Percentiles rank a stretch among this genome's conserved stretches.
Conservation (phyloP, 2,888 invertebrate species). For the Rugalucina vietnamica region DNA sequence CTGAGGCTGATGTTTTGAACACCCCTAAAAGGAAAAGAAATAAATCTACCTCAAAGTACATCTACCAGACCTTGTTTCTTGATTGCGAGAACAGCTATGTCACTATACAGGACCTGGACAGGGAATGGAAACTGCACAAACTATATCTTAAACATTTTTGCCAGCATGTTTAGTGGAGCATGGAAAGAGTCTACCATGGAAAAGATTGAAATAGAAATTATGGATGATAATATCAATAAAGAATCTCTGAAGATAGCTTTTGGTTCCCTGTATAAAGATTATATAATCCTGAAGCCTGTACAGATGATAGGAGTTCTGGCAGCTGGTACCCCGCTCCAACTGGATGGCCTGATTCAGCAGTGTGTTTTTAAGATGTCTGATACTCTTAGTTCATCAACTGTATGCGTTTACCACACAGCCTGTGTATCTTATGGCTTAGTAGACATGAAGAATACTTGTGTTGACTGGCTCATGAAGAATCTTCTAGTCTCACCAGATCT, state of each 20-base stretch:
- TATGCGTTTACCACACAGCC: constrained; percentile 89
- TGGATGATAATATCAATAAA: constrained; percentile 89
- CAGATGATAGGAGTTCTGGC: constrained; percentile 89
- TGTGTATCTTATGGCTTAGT: constrained; percentile 89
- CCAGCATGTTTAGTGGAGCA: constrained; percentile 92
- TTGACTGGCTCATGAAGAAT: constrained; percentile 90
- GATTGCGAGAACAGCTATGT: constrained; percentile 91
- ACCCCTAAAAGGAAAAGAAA: constrained; percentile 85
- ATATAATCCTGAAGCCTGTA: constrained; percentile 89
- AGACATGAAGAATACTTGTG: constrained; percentile 85
- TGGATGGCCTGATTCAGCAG: constrained; percentile 90
- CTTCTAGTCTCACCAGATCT: constrained; percentile 87
- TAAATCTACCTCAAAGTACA: constrained; percentile 90
- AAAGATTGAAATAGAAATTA: constrained; percentile 88
- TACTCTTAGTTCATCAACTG: constrained; percentile 88
- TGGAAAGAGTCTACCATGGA: constrained; percentile 90
- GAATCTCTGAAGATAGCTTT: constrained; percentile 89
- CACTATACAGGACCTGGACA: constrained; percentile 89
- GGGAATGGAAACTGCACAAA: constrained; percentile 91
- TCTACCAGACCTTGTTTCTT: constrained; percentile 90
- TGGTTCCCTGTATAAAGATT: constrained; percentile 91
- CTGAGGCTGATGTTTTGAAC: not conserved
- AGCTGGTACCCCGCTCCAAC: constrained; percentile 90
- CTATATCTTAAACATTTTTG: constrained; percentile 91
- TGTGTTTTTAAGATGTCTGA: constrained; percentile 90